Conservation (phyloP, 1,140 invertebrate species). For the Zaprionus vittiger region DNA sequence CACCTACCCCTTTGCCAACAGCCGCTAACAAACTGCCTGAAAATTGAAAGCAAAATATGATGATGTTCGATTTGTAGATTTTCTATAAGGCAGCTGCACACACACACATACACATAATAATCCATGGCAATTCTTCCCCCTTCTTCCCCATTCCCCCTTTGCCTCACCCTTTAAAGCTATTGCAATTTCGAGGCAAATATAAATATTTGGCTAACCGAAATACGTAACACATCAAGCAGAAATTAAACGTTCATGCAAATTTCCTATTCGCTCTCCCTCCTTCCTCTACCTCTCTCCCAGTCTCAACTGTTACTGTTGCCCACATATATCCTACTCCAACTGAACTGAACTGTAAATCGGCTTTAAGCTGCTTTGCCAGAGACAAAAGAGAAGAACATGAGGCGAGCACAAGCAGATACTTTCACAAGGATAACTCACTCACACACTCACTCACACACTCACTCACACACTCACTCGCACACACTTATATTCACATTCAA, state of each 20-base stretch:
- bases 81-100: conserved; percentile 39
- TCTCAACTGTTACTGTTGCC: background rate
- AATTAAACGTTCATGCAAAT: conserved; percentile 67
- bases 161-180: background rate
- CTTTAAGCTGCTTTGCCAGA: conserved; percentile 31
- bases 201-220: conserved; percentile 64
- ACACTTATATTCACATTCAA: conserved; percentile 2
- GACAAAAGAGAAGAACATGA: background rate
- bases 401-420: conserved; percentile 1
- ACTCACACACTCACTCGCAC: background rate
- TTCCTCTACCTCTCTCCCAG: background rate
- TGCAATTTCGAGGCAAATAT: conserved; percentile 38
- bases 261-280: conserved; percentile 15
- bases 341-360: conserved; percentile 7
- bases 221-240: conserved; percentile 49
- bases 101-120: conserved; percentile 21
- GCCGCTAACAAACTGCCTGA: conserved; percentile 55
- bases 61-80: conserved; percentile 75
- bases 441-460: background rate
- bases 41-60: conserved; percentile 76
- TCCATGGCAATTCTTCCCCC: background rate
- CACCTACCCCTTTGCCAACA: conserved; percentile 17
- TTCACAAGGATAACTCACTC: background rate
- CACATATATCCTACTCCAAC: background rate
- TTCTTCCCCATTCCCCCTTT: background rate